Evolutionary conservation across 2,113 vertebrate genomes (phyloP).

Genomic region (Gambusia affinis): DNA sequence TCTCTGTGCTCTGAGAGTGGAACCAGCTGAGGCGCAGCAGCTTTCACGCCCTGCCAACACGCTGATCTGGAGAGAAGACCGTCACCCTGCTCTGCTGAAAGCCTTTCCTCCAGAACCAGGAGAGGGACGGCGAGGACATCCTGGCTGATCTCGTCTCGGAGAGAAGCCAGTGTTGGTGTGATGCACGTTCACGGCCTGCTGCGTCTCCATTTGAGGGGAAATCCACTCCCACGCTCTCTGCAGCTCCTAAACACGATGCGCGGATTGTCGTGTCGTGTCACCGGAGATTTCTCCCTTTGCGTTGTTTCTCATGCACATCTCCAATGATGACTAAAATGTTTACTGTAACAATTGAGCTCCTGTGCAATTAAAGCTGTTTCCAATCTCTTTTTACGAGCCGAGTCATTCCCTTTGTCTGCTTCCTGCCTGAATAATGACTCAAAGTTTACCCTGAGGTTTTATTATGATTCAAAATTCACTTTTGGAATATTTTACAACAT

Average conservation of each 20-base stretch:
- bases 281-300: conserved; percentile 10
- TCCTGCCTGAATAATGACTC: conserved; percentile 66
- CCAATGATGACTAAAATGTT: not conserved
- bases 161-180: conserved; percentile 30
- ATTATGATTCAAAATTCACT: not conserved
- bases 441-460: conserved; percentile 44
- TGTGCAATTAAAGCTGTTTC: conserved; percentile 24
- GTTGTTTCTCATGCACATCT: not conserved
- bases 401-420: conserved; percentile 53
- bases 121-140: conserved; percentile 3
- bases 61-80: conserved; percentile 9
- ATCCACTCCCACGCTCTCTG: conserved; percentile 5
- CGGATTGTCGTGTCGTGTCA: not conserved
- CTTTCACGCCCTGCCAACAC: not conserved
- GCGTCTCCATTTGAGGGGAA: conserved; percentile 33
- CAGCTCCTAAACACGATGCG: conserved; percentile 4
- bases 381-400: conserved; percentile 28
- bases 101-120: conserved; percentile 31
- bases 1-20: conserved; percentile 15
- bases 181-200: not conserved
- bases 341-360: not conserved
- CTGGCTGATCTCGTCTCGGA: not conserved
- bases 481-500: too few relatives aligned
- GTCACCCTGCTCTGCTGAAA: conserved; percentile 2
- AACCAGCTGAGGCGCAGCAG: not conserved